These are phyloP conservation scores for Andrena camellia DNA, from an alignment of 2,888 invertebrate genomes.

Conservation along the genomic window DNA sequence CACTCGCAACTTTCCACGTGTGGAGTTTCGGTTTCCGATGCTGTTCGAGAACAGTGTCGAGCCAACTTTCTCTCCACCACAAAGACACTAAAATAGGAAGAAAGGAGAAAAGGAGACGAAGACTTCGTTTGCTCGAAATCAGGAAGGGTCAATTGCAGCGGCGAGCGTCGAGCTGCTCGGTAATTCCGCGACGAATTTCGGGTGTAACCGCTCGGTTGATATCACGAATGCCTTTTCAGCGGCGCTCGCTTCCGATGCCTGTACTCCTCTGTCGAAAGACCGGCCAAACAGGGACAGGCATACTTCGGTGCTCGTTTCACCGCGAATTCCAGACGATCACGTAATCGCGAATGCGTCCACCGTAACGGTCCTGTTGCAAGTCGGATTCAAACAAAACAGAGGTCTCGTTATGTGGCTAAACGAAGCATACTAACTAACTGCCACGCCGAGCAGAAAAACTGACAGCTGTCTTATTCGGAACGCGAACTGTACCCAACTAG, in stretches of 20 bases:
- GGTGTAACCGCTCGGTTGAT: neutral
- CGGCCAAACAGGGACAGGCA: neutral
- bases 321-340: conserved; percentile 49
- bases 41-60: too few species aligned
- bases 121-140: neutral
- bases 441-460: conserved; percentile 24
- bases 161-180: neutral
- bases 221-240: conserved; percentile 15
- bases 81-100: neutral
- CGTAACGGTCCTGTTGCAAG: conserved; percentile 27
- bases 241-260: neutral
- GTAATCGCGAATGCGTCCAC: conserved; percentile 63
- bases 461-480: conserved; percentile 44
- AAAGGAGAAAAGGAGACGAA: neutral
- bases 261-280: neutral
- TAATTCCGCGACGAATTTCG: conserved; percentile 5
- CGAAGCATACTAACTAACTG: conserved; percentile 70
- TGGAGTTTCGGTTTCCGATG: too few species aligned
- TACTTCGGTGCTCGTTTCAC: neutral
- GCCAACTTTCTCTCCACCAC: neutral
- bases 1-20: too few species aligned
- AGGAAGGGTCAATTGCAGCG: neutral
- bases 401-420: conserved; percentile 73
- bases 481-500: conserved; percentile 26
- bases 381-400: conserved; percentile 66